phyloP scores from a whole-genome alignment of 2,797 vertebrate species.

The Mallotus villosus region DNA sequence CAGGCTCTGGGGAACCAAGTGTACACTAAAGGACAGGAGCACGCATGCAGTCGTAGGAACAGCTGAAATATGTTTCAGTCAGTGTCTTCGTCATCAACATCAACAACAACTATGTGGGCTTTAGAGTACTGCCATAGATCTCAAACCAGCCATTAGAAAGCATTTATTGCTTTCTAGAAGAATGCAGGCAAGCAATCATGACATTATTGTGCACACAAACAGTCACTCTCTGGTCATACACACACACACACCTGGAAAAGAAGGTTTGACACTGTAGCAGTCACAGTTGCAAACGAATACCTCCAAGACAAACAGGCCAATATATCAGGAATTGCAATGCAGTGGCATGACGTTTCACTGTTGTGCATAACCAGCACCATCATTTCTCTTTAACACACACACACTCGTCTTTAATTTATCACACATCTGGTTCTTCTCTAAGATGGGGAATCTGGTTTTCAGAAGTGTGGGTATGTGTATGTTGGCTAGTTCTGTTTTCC shows the following conservation, averaged over 20 bases:
- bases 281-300: not conserved
- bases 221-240: not conserved
- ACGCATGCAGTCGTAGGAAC: constrained; percentile 1
- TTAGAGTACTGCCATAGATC: no score
- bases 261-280: not conserved
- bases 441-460: not conserved
- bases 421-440: constrained; percentile 25
- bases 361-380: not conserved
- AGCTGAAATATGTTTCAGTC: not conserved
- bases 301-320: not conserved
- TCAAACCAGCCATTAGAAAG: no score
- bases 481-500: not conserved
- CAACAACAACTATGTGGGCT: no score
- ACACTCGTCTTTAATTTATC: not conserved
- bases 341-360: not conserved
- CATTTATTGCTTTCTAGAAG: no score
- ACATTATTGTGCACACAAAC: no score
- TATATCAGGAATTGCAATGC: not conserved
- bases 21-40: not conserved
- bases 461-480: not conserved
- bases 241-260: not conserved
- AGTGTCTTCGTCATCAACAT: no score
- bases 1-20: not conserved
- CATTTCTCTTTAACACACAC: not conserved
- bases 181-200: no score